Evolutionary conservation across 2,888 invertebrate species (phyloP), one percentile per base, ranked within the genome.

Genomic region (Chaetogeoica ovagalla): DNA sequence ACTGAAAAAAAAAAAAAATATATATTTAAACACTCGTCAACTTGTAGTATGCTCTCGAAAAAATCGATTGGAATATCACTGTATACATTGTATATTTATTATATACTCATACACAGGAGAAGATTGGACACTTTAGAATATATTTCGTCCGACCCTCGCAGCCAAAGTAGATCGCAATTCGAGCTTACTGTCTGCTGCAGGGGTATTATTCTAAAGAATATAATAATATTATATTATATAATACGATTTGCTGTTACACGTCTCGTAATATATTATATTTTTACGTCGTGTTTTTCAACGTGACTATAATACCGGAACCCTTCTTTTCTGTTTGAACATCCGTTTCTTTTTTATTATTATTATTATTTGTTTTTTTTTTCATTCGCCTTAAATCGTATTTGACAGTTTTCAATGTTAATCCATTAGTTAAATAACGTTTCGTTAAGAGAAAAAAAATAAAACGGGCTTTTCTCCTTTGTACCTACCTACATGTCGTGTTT

Each of bases 121-220:
- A 30, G 62, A 23, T 39, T n/a, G 15, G 72, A 62, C 48, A 48
- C 30, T 30, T 23, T 48, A 30, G n/a, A 72, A n/a, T 43, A 62
- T 72, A 55, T 68, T 57, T 52, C 13, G 52, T 63, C 21, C 37
- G 19, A 65, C 74, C 65, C 65, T 74, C 74, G n/a, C 39, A 30
- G 30, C 30, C 30, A 55, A 74, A 74, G 55, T 74, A 65, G 55
- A 55, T 65, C 19, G 65, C 21, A 39, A 74, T 57, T 39, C 37
- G 55, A 74, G 63, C 73, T 74, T 30, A 48, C 48, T 62, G 73
- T 62, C 62, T 63, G 30, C 30, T 30, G 30, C 30, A 52, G 37
- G 55, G 55, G 30, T 30, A 30, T 30, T 15, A 30, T 43, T 17
- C 17, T 17, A 23, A 19, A 23, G 23, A 60, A 71, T 11, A 43